Evolutionary conservation across 2,888 invertebrate species (phyloP).

Genomic region (Steinernema scapterisci): DNA sequence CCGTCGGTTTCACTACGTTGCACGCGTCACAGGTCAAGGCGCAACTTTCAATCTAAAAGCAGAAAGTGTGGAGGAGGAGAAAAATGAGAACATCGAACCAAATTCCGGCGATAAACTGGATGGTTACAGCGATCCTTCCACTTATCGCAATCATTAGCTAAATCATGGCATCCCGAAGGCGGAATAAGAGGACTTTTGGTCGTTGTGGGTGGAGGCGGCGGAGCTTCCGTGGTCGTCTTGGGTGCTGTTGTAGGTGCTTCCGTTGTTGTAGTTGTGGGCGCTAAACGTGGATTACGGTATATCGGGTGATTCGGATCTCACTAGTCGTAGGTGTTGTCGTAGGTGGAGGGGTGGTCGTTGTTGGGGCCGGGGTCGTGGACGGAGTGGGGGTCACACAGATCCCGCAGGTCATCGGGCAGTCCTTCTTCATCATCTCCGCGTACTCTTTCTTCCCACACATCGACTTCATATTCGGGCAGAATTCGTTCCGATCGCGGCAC

Average conservation of each 20-base stretch:
- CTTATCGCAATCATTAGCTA: not conserved
- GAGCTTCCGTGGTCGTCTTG: not conserved
- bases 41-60: not conserved
- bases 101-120: not conserved
- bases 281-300: not conserved
- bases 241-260: not conserved
- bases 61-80: no score
- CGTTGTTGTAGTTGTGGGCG: not conserved
- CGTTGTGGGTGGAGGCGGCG: not conserved
- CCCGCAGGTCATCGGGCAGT: constrained; percentile 5
- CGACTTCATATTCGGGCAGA: not conserved
- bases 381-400: not conserved
- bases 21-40: not conserved
- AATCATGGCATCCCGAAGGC: not conserved
- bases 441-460: not conserved
- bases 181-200: not conserved
- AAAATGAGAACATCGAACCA: not conserved
- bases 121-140: not conserved
- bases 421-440: not conserved
- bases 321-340: not conserved
- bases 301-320: no score
- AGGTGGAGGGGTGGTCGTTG: not conserved
- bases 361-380: not conserved
- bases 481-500: not conserved
- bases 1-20: not conserved